Conservation (phyloP, 2,797 vertebrate genomes). For the Acrossocheilus fasciatus region DNA sequence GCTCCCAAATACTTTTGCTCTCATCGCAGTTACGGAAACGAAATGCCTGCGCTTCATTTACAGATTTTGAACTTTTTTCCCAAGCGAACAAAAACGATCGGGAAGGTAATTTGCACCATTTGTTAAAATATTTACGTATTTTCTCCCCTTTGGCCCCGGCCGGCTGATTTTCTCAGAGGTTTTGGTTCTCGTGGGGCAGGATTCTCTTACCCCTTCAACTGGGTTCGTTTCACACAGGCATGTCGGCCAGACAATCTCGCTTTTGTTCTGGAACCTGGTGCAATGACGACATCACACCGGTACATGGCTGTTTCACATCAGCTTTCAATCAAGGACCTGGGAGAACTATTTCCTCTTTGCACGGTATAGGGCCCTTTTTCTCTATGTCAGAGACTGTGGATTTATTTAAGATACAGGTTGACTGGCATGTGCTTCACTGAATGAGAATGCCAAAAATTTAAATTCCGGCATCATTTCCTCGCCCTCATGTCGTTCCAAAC, state of each 20-base stretch:
- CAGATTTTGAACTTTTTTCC: constrained; percentile 45
- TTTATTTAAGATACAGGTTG: constrained; percentile 18
- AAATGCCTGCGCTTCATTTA: constrained; percentile 51
- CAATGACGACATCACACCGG: constrained; percentile 51
- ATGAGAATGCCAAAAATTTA: neutral
- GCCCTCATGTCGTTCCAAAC: neutral
- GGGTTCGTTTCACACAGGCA: constrained; percentile 51
- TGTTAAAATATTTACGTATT: constrained; percentile 51
- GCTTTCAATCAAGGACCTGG: constrained; percentile 51
- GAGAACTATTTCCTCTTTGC: constrained; percentile 51
- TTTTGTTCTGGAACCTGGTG: constrained; percentile 59
- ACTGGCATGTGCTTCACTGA: constrained; percentile 14
- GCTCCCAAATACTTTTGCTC: constrained; percentile 33
- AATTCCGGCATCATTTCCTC: neutral
- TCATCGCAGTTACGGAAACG: constrained; percentile 54
- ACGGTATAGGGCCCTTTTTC: constrained; percentile 36
- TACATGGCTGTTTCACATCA: constrained; percentile 47
- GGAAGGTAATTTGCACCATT: constrained; percentile 49
- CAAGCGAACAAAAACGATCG: neutral
- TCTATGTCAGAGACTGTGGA: constrained; percentile 6
- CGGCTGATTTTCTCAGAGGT: constrained; percentile 44
- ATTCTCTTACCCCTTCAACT: constrained; percentile 43
- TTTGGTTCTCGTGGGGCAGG: constrained; percentile 47
- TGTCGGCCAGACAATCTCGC: constrained; percentile 56
- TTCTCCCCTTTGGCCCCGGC: neutral